Evolutionary conservation across 2,113 vertebrate species (phyloP), one percentile per base, ranked within the genome.

Genomic region (Syngnathus scovelli): DNA sequence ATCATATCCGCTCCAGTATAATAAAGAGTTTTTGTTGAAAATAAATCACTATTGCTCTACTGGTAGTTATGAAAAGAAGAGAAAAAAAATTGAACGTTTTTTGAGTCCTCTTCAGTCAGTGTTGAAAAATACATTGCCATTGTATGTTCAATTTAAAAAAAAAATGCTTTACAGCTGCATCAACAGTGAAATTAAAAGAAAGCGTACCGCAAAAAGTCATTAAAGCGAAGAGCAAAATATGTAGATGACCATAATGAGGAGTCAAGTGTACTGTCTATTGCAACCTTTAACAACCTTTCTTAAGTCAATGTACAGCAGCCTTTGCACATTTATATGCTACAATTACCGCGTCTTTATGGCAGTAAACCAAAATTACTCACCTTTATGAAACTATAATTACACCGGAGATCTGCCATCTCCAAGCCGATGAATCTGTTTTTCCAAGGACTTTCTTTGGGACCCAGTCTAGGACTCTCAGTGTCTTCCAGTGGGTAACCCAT

Each of bases 11-110:
- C 64, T 79, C 78, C 61, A 77, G 71, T 80, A 80, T 49, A 62
- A 78, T 75, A 77, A 84, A 85, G 68, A 76, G 61, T 78, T 82
- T 33, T 76, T 27, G 71, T n/a, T 68, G 61, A 49, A 52, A 72
- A 79, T 76, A 75, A 83, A 83, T 84, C 77, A 82, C 27, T 39
- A 38, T 33, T 46, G 51, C 65, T 69, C 60, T 21, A 52, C 48
- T 49, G 52, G 61, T 61, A 76, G 71, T 54, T 83, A 72, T 80
- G 70, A 37, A 43, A 33, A 12, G 64, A n/a, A 74, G 58, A 54
- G 21, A 70, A 64, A 69, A 62, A 36, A 70, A 64, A 72, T 59
- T 60, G 58, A 16, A 36, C 6, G 7, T 16, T 60, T 43, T 70
- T 46, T 54, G 27, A 58, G 1, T 75, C 67, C 46, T 10, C 21